A percentile compares a stretch with the other conserved stretches of the same genome.
phyloP scores from a whole-genome alignment of 1,140 invertebrate species.

The Theocolax elegans region DNA sequence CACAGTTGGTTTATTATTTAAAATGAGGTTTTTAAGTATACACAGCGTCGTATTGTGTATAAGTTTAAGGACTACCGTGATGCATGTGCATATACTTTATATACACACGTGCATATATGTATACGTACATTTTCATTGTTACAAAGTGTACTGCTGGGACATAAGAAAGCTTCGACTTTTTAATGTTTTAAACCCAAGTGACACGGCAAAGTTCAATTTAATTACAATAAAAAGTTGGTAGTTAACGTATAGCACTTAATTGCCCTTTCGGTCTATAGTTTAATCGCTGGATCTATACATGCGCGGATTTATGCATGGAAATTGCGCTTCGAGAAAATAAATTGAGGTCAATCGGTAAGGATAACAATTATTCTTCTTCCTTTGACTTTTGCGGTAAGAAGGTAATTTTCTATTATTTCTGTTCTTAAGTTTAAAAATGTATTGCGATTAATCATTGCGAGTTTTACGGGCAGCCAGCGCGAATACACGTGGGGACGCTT shows the following conservation, averaged over 20 bases:
- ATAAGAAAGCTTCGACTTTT: slow-evolving; percentile 1
- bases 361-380: background rate
- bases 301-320: slow-evolving; percentile 18
- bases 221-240: slow-evolving; percentile 28
- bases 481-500: too few relatives aligned
- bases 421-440: too few relatives aligned
- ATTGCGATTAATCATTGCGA: too few relatives aligned
- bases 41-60: background rate
- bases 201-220: slow-evolving; percentile 27
- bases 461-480: too few relatives aligned
- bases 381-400: too few relatives aligned
- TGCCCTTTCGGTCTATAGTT: slow-evolving; percentile 8
- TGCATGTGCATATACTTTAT: too few relatives aligned
- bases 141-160: slow-evolving; percentile 19
- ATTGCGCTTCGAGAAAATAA: slow-evolving; percentile 20
- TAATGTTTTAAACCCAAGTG: slow-evolving; percentile 11
- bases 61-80: too few relatives aligned
- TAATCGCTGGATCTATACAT: background rate
- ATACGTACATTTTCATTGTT: slow-evolving; percentile 9
- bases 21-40: background rate
- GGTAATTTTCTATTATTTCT: too few relatives aligned
- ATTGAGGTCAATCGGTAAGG: slow-evolving; percentile 35
- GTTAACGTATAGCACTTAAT: background rate
- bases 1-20: background rate
- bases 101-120: too few relatives aligned